Evolutionary conservation across 1,140 invertebrate genomes (phyloP).

Genomic region (Apis florea): DNA sequence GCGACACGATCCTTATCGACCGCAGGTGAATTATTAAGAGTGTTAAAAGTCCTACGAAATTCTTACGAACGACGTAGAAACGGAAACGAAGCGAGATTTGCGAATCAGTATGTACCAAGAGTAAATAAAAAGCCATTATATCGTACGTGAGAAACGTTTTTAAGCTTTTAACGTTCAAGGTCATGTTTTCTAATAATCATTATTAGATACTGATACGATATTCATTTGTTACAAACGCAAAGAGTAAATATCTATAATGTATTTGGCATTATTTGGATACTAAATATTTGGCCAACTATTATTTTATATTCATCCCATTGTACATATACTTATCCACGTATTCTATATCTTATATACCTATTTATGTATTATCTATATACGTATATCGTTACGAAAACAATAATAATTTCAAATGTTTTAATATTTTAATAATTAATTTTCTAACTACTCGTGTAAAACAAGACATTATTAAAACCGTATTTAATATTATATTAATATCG

Average conservation of each 20-base stretch:
- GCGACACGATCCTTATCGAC: constrained; percentile 58
- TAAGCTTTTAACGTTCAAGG: no score
- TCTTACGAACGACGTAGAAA: not conserved
- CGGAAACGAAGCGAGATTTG: not conserved
- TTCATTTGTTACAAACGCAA: no score
- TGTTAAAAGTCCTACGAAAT: constrained; percentile 48
- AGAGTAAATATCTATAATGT: no score
- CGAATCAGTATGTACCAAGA: no score
- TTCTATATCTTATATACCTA: not conserved
- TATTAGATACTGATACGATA: no score
- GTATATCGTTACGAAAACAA: not conserved
- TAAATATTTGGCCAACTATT: no score
- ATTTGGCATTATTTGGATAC: no score
- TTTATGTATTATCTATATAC: fast-evolving
- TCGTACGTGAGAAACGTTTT: no score
- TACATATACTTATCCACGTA: no score
- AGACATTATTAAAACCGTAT: not conserved
- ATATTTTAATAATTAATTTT: no score
- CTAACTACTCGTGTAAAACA: not conserved
- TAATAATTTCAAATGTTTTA: not conserved
- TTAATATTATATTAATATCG: not conserved
- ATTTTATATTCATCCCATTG: no score
- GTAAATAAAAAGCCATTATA: fast-evolving
- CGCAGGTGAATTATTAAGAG: constrained; percentile 64
- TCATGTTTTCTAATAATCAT: no score